Evolutionary conservation across 1,140 invertebrate species (phyloP), one percentile per base, ranked within the genome.

Genomic region (Lordiphosa stackelbergi): DNA sequence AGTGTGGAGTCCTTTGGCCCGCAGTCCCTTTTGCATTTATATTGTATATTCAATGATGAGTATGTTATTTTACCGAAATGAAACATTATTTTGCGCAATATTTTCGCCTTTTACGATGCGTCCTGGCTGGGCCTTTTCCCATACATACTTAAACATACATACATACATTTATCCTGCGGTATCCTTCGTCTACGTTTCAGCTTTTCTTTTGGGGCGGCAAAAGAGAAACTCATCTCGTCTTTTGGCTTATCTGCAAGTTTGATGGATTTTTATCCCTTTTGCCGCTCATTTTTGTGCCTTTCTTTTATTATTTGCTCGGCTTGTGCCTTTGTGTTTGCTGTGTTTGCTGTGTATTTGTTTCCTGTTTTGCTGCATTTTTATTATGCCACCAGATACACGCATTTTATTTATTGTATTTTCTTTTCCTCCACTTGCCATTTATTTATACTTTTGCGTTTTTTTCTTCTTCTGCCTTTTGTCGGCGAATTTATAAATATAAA

Each of bases 401-500:
- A 79, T 69, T 74, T 74, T 81, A 83, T 81, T 81, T 81, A 81
- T 81, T 81, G 71, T 74, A 57, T 64, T 47, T 69, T 45, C 22
- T 45, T 49, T 55, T 28, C 37, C 11, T 62, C 61, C 10, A 19
- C 24, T 53, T 48, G 53, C 45, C 54, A 59, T 54, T 68, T 73
- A 41, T 72, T 45, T 63, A 58, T 69, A 49, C 37, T 51, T 35
- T 34, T 38, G 46, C 12, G 45, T 41, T 42, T 40, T 42, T 51
- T 35, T 34, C 12, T 49, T 47, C 35, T 40, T 42, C 53, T 64
- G 59, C 35, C 49, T 59, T 53, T 83, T 81, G 68, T 77, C 65
- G 78, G 72, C 58, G 77, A 83, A 83, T 83, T 83, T 83, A 83
- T 83, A 83, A 83, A 83, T 83, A 84, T 85, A 83, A 84, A 83